phyloP scores from a whole-genome alignment of 2,797 vertebrate genomes.

The Propithecus perrieri region DNA sequence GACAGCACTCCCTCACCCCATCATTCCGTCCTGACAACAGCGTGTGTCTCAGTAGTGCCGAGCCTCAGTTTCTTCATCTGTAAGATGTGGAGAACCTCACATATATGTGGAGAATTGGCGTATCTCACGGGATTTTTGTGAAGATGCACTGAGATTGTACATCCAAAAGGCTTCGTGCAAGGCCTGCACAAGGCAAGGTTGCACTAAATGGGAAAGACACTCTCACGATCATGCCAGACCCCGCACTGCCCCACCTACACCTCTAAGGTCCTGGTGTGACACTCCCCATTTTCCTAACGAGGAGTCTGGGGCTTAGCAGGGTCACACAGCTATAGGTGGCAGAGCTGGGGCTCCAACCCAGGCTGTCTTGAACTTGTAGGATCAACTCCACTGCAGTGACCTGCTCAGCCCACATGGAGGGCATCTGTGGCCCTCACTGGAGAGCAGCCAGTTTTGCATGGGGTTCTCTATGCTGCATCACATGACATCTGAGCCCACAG shows the following conservation, averaged over 20 bases:
- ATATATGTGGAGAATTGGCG: neutral
- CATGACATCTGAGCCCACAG: neutral
- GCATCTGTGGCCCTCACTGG: neutral
- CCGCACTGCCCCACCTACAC: neutral
- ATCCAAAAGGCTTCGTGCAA: neutral
- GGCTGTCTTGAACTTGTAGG: neutral
- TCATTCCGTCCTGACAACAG: neutral
- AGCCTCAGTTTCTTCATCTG: neutral
- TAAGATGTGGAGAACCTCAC: neutral
- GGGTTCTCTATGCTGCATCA: neutral
- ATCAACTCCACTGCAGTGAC: neutral
- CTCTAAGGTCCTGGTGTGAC: neutral
- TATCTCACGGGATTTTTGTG: neutral
- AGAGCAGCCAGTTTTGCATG: neutral
- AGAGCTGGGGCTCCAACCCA: neutral
- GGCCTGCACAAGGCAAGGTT: neutral
- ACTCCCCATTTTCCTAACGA: neutral
- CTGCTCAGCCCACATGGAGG: neutral
- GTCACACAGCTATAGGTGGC: neutral
- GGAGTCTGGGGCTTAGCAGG: neutral
- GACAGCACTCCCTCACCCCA: neutral
- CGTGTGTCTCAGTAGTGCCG: neutral
- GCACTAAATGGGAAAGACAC: rapidly evolving
- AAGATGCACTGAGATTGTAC: neutral
- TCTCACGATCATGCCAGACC: neutral